These are phyloP conservation scores for Schizopygopsis malacanthus DNA, from an alignment of 2,797 vertebrate species.

Conservation along the genomic window DNA sequence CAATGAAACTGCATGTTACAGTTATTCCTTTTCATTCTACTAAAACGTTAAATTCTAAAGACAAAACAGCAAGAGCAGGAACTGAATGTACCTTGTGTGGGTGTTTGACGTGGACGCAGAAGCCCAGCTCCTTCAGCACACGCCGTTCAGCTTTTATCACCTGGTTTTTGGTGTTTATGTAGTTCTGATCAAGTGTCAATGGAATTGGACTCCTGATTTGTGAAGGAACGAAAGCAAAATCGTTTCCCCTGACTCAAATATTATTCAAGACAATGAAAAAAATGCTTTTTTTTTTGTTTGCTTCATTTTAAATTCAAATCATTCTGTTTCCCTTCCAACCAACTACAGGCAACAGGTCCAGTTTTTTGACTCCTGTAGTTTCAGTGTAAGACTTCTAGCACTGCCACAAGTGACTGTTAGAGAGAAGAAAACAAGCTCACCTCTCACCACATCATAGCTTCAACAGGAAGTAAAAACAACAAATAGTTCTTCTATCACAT, in stretches of 20 bases:
- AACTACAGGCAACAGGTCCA: slow-evolving; percentile 98
- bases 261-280: slow-evolving; percentile 73
- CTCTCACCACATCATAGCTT: slow-evolving; percentile 75
- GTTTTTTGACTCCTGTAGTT: slow-evolving; percentile 94
- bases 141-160: slow-evolving; percentile 99
- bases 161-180: slow-evolving; percentile 99
- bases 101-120: slow-evolving; percentile 99
- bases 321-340: slow-evolving; percentile 92
- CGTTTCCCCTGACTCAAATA: slow-evolving; percentile 72
- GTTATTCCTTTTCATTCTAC: too few species aligned
- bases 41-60: not conserved
- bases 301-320: slow-evolving; percentile 61
- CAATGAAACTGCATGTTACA: slow-evolving; percentile 37
- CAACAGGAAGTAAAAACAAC: slow-evolving; percentile 60
- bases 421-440: slow-evolving; percentile 51
- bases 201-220: slow-evolving; percentile 96
- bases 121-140: slow-evolving; percentile 99
- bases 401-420: slow-evolving; percentile 73
- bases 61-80: too few species aligned
- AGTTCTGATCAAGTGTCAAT: slow-evolving; percentile 99
- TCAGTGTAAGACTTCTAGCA: slow-evolving; percentile 88
- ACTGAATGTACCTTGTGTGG: slow-evolving; percentile 93
- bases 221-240: slow-evolving; percentile 80
- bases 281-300: slow-evolving; percentile 71
- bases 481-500: slow-evolving; percentile 53